Evolutionary conservation across 2,888 invertebrate genomes (phyloP), one percentile per base, ranked within the genome.

Genomic region (Parnassius smintheus): DNA sequence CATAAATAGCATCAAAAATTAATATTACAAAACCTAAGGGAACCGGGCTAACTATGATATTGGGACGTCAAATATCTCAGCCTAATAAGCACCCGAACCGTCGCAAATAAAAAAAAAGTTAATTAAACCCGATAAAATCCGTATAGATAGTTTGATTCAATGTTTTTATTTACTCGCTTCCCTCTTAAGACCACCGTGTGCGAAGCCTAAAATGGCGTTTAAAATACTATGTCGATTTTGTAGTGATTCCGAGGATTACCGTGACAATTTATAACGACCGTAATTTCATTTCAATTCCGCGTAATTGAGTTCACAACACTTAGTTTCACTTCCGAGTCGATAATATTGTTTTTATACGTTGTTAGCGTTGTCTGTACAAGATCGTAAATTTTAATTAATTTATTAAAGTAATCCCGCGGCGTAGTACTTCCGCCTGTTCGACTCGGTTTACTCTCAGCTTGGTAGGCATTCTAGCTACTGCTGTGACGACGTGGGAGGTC

Each of bases 291-390:
- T 56, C 54, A 59, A 66, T 66, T 65, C 55, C 63, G 55, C 59
- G 61, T 61, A 61, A 66, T 66, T 66, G 61, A 57, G 61, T 54
- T 63, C 50, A 50, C 61, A 65, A 61, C 62, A 58, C 62, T 65
- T 60, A 65, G 54, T 62, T 60, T 62, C 46, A 59, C 59, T 63
- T 63, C 63, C 63, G 59, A 59, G 48, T 44, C 44, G 35, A 44
- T 51, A 25, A 45, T 53, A 56, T 55, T 59, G 59, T 63, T 63
- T 56, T 63, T 63, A 63, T 63, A 59, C 18, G 18, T 18, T 59
- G 63, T 59, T 59, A 46, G 55, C 25, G 59, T 13, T 54, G 49
- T 55, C 11, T 18, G 45, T 55, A 59, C 63, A 51, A 45, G 58
- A 58, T 59, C 59, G 63, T 59, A 59, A 63, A 63, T 63, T 35